These are phyloP conservation scores for Plebejus argus DNA, from an alignment of 2,888 invertebrate genomes.

Conservation along the genomic window DNA sequence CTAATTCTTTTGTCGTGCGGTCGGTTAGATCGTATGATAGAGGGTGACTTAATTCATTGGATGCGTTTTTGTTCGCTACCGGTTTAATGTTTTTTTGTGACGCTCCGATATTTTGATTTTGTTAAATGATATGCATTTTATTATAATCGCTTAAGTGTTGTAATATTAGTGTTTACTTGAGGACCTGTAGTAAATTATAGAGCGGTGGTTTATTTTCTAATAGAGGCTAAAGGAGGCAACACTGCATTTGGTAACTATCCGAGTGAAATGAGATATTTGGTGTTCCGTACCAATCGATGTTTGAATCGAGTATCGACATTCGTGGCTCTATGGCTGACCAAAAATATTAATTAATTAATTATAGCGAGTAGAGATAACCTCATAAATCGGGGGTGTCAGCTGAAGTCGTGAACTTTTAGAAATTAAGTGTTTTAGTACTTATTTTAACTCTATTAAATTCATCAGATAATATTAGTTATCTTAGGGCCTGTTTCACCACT, in stretches of 20 bases:
- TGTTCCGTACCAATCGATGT: no score
- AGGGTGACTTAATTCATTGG: constrained; percentile 69
- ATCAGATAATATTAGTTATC: no score
- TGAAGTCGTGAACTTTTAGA: no score
- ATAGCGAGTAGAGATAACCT: no score
- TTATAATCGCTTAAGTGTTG: constrained; percentile 42
- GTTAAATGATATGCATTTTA: constrained; percentile 46
- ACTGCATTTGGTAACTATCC: neutral
- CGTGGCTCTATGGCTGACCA: no score
- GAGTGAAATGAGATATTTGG: no score
- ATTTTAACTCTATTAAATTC: no score
- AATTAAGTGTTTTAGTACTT: no score
- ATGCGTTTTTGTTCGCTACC: constrained; percentile 67
- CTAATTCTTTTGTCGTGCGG: constrained; percentile 78
- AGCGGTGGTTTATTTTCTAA: constrained; percentile 19
- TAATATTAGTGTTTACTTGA: constrained; percentile 37
- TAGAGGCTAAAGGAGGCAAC: neutral
- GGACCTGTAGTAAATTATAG: neutral
- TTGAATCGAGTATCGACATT: no score
- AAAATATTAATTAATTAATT: no score
- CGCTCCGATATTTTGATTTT: constrained; percentile 51
- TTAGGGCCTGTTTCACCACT: no score
- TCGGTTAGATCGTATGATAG: constrained; percentile 72
- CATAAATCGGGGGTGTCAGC: no score
- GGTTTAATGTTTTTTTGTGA: constrained; percentile 55